Conservation (phyloP, 2,113 vertebrate genomes). For the Brienomyrus brachyistius region DNA sequence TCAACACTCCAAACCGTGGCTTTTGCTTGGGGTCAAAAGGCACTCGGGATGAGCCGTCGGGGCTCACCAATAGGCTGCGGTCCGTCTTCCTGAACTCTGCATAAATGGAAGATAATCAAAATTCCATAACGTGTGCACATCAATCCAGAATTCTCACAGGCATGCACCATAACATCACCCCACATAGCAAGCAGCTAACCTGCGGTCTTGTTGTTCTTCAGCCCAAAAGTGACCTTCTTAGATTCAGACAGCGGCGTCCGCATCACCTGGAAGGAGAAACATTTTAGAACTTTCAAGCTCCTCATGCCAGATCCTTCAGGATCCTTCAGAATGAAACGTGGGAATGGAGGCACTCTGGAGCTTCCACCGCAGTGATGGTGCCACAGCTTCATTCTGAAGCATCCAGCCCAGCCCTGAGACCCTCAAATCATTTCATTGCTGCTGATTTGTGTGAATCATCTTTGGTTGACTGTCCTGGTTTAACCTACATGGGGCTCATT, state of each 20-base stretch:
- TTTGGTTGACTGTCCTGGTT: background rate
- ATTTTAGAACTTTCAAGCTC: background rate
- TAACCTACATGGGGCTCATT: background rate
- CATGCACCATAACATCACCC: background rate
- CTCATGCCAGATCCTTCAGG: background rate
- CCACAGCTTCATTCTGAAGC: background rate
- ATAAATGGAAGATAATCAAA: background rate
- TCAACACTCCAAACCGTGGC: constrained; percentile 78
- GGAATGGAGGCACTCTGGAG: background rate
- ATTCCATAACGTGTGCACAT: background rate
- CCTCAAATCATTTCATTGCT: background rate
- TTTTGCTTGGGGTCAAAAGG: constrained; percentile 85
- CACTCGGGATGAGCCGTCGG: constrained; percentile 72
- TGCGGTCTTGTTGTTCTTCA: constrained; percentile 74
- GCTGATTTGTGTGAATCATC: background rate
- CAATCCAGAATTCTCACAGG: background rate
- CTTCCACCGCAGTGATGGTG: background rate
- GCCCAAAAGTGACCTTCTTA: constrained; percentile 75
- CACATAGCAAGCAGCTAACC: constrained; percentile 42
- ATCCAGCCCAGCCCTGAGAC: background rate
- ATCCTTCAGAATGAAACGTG: background rate
- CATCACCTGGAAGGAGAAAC: background rate
- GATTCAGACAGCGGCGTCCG: constrained; percentile 35
- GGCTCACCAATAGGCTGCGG: constrained; percentile 80
- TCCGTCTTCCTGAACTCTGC: constrained; percentile 88